Conservation (phyloP, 2,113 vertebrate species). For the Bucco capensis region DNA sequence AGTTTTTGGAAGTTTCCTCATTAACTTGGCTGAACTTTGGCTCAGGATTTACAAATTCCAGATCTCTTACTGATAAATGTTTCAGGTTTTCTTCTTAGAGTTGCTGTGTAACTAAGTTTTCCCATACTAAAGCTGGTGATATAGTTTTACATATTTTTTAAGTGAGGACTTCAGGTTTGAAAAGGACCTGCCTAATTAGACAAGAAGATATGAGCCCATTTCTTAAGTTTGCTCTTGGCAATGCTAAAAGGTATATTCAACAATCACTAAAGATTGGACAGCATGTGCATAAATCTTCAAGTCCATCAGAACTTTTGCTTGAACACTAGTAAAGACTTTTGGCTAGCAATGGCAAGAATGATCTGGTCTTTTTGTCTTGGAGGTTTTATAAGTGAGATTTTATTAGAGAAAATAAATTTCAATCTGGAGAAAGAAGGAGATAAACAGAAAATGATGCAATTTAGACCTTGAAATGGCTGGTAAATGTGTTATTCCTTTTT, state of each 20-base stretch:
- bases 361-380: not conserved
- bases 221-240: not conserved
- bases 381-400: not conserved
- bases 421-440: not conserved
- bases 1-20: not conserved
- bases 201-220: not conserved
- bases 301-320: not conserved
- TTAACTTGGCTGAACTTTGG: not conserved
- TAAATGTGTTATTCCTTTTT: not conserved
- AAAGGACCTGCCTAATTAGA: not conserved
- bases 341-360: not conserved
- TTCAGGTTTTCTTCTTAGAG: not conserved
- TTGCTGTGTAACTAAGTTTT: not conserved
- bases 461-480: not conserved
- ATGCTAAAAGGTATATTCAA: not conserved
- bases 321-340: not conserved
- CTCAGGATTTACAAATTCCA: not conserved
- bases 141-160: not conserved
- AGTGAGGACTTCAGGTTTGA: not conserved
- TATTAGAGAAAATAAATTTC: constrained; percentile 8
- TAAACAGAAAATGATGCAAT: not conserved
- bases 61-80: not conserved
- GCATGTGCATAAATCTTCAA: not conserved
- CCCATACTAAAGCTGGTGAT: not conserved
- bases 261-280: not conserved